Percentiles rank a stretch among this genome's conserved stretches.
These are phyloP conservation scores for Frankliniella intonsa DNA, from an alignment of 2,888 invertebrate genomes.

Conservation along the genomic window DNA sequence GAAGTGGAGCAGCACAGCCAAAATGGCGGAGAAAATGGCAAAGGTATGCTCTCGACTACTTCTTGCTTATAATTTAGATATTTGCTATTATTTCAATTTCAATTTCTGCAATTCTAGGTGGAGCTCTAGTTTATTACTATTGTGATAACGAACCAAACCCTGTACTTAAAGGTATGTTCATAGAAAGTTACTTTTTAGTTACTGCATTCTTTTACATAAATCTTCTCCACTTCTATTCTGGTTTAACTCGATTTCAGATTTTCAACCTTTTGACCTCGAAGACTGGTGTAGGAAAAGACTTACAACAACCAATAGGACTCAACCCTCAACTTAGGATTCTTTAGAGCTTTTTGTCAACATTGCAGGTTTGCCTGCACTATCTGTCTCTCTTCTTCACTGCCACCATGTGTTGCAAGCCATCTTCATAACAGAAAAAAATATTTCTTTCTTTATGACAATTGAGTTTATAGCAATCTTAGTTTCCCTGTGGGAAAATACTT, in stretches of 20 bases:
- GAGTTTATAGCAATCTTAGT: no score
- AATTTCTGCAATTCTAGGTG: constrained; percentile 29
- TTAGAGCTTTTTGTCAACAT: background rate
- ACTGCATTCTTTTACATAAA: background rate
- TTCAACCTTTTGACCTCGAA: constrained; percentile 37
- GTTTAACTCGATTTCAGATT: constrained; percentile 34
- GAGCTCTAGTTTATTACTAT: constrained; percentile 35
- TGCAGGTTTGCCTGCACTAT: background rate
- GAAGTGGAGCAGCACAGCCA: constrained; percentile 35
- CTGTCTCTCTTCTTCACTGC: constrained; percentile 20
- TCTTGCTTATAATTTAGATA: background rate
- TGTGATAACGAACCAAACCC: constrained; percentile 35
- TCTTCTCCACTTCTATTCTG: background rate
- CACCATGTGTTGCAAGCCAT: background rate
- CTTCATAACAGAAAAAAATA: background rate
- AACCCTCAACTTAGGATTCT: background rate
- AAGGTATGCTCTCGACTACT: constrained; percentile 28
- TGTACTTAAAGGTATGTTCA: constrained; percentile 34
- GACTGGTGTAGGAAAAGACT: constrained; percentile 37
- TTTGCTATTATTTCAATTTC: background rate
- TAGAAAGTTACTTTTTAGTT: background rate
- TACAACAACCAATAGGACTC: constrained; percentile 25
- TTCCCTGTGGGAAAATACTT: background rate
- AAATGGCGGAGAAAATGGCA: constrained; percentile 35
- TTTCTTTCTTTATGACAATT: background rate